Conservation (phyloP, 2,113 vertebrate genomes). For the Lepisosteus oculatus region DNA sequence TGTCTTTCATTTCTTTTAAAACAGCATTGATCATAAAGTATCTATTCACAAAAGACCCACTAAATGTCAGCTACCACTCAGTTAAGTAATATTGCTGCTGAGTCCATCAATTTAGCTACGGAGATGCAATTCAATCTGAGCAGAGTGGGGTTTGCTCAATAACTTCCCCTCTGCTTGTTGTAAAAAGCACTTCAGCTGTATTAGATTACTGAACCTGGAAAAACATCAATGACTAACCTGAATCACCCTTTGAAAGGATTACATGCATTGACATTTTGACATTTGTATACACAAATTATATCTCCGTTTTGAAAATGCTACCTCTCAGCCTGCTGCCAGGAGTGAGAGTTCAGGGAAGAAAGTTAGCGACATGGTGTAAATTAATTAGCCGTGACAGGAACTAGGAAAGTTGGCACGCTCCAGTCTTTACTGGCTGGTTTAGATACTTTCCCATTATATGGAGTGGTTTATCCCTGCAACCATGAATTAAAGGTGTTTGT, state of each 20-base stretch:
- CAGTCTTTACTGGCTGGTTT: too few relatives aligned
- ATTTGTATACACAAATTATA: constrained; percentile 70
- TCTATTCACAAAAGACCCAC: constrained; percentile 10
- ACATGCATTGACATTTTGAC: constrained; percentile 73
- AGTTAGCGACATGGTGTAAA: constrained; percentile 2
- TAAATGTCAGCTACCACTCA: constrained; percentile 31
- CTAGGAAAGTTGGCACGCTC: neutral
- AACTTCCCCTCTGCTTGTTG: constrained; percentile 43
- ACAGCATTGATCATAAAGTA: constrained; percentile 28
- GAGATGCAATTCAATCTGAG: constrained; percentile 29
- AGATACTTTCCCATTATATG: too few relatives aligned
- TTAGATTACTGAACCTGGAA: constrained; percentile 59
- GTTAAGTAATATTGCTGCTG: constrained; percentile 24
- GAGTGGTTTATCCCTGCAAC: too few relatives aligned
- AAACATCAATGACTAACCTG: constrained; percentile 58
- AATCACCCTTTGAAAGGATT: constrained; percentile 67
- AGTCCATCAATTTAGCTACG: constrained; percentile 22
- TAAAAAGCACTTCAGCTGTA: constrained; percentile 66
- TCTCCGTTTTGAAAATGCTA: constrained; percentile 49
- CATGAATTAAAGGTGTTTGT: too few relatives aligned
- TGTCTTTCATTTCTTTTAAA: constrained; percentile 27
- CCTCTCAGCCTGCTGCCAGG: constrained; percentile 26
- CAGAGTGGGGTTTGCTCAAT: constrained; percentile 31
- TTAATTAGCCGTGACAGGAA: neutral
- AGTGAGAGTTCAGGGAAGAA: constrained; percentile 10